phyloP scores from a whole-genome alignment of 2,797 vertebrate genomes.

The Lacerta viridis region DNA sequence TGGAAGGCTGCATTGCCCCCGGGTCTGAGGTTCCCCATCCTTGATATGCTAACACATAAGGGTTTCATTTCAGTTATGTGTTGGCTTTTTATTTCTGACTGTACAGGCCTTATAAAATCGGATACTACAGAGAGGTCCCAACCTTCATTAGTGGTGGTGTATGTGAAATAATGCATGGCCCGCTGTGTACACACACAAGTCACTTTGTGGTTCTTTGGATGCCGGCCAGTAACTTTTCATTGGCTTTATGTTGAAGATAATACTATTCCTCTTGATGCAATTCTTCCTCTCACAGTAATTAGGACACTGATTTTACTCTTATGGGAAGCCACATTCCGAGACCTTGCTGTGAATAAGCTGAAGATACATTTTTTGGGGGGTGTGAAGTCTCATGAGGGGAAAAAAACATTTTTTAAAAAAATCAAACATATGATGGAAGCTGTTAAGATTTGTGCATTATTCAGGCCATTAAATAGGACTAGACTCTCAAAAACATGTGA shows the following conservation, averaged over 20 bases:
- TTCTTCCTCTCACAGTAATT: not conserved
- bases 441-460: not conserved
- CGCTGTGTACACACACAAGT: not conserved
- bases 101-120: not conserved
- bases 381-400: not conserved
- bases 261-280: not conserved
- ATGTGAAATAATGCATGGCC: too few species aligned
- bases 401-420: not conserved
- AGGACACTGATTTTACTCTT: not conserved
- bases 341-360: not conserved
- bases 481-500: not conserved
- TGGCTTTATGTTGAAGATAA: not conserved
- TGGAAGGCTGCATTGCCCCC: too few species aligned
- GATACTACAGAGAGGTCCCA: not conserved
- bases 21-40: too few species aligned
- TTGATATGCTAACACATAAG: not conserved
- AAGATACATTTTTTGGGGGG: not conserved
- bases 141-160: not conserved
- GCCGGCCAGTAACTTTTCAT: not conserved
- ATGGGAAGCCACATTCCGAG: not conserved
- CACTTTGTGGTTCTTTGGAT: not conserved
- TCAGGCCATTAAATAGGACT: not conserved
- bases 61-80: not conserved
- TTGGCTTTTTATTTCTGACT: not conserved
- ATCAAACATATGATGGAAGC: not conserved